Base-by-base conservation (phyloP, 2,797 vertebrate species). In the Brachyalestes nurse region DNA sequence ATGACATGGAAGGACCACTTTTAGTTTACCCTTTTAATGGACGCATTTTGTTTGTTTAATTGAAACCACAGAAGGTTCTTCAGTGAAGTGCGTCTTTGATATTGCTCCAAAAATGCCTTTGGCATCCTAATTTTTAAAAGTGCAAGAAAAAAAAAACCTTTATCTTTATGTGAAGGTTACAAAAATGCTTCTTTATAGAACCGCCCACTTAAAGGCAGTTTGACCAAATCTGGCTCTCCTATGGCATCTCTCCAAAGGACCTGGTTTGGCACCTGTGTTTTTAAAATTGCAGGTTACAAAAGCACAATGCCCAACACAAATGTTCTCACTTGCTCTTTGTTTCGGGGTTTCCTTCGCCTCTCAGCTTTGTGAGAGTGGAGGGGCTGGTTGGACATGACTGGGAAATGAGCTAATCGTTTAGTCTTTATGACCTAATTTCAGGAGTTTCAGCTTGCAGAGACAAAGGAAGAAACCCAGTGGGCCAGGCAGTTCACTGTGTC, bases 331-430 rank as follows among this genome's bases (percentile, higher is more conserved):
- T 6, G 49, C 38, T 45, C 69, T 71, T 71, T 71, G 69, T 71
- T 51, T 28, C 49, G 17, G 23, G 70, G 47, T 57, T 72, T 72
- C 70, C 70, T 72, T 16, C 40, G 49, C 51, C 12, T 53, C 17
- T n/a, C 17, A 13, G 64, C 40, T 79, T 75, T 69, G 42, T 78
- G 49, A 19, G 23, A 34, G 77, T 17, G 53, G 76, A 79, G 49
- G 80, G 70, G 80, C 61, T 65, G 75, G 75, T 76, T 82, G 69
- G 78, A 85, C 78, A 81, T 84, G 81, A 71, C 77, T 77, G 81
- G 83, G 79, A 86, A 86, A 84, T 86, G 85, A 87, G 85, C 81
- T 87, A 85, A 89, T 83, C 69, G 78, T 34, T 84, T 57, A 0
- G 67, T 85, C 80, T 86, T 84, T 75, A 77, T 83, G 87, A 82